phyloP scores from a whole-genome alignment of 2,113 vertebrate genomes.

The Oreocharis arfaki region DNA sequence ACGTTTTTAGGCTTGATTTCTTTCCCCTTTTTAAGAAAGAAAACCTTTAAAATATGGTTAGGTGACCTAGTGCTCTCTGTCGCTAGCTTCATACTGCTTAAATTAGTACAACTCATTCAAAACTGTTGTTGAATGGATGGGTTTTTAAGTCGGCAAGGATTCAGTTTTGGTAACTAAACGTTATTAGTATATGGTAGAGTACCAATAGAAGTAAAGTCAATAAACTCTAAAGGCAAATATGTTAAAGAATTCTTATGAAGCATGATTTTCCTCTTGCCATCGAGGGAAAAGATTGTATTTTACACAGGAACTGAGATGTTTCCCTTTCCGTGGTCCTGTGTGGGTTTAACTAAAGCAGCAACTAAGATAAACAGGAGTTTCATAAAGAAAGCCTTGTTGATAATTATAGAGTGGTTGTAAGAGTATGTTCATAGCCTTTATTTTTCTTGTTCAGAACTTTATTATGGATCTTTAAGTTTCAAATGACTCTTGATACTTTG shows the following conservation, averaged over 20 bases:
- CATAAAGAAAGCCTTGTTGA: constrained; percentile 60
- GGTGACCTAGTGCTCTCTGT: neutral
- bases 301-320: constrained; percentile 52
- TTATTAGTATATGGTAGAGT: constrained; percentile 33
- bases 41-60: neutral
- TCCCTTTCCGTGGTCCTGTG: constrained; percentile 52
- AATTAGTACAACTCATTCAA: constrained; percentile 17
- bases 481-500: constrained; percentile 42
- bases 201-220: constrained; percentile 43
- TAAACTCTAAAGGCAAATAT: constrained; percentile 41
- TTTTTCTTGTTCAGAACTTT: constrained; percentile 59
- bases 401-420: constrained; percentile 44
- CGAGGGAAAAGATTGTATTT: constrained; percentile 34
- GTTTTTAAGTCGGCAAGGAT: constrained; percentile 7
- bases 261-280: constrained; percentile 42
- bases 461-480: constrained; percentile 43
- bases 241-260: constrained; percentile 49
- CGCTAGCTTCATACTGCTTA: neutral
- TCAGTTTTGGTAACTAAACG: constrained; percentile 19
- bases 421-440: neutral
- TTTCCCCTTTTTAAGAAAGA: neutral
- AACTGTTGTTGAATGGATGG: neutral
- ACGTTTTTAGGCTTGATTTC: neutral
- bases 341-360: constrained; percentile 50
- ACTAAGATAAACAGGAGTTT: constrained; percentile 52